These are phyloP conservation scores for Leucozona laternaria DNA, from an alignment of 2,888 invertebrate species.

Conservation along the genomic window DNA sequence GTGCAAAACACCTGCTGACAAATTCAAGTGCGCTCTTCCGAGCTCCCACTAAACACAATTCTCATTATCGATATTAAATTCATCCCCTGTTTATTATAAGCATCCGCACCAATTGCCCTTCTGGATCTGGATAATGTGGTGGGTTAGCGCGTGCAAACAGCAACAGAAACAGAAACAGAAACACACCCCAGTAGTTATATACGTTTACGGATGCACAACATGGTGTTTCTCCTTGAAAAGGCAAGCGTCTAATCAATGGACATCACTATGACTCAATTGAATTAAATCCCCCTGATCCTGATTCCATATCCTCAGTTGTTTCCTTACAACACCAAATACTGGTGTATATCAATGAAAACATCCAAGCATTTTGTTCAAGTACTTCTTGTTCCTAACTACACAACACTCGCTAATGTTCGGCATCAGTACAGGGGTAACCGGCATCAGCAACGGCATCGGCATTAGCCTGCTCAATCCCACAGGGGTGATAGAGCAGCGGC, in stretches of 20 bases:
- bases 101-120: slow-evolving; percentile 67
- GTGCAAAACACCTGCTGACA: slow-evolving; percentile 83
- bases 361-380: slow-evolving; percentile 69
- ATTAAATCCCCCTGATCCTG: slow-evolving; percentile 78
- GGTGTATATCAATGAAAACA: slow-evolving; percentile 72
- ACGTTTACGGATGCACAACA: slow-evolving; percentile 80
- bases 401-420: slow-evolving; percentile 49
- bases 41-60: slow-evolving; percentile 73
- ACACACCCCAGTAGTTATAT: slow-evolving; percentile 71
- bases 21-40: slow-evolving; percentile 81
- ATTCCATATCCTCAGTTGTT: slow-evolving; percentile 43
- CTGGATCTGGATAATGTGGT: slow-evolving; percentile 42
- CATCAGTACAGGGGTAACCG: slow-evolving; percentile 67
- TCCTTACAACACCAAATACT: slow-evolving; percentile 67
- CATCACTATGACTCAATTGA: slow-evolving; percentile 78
- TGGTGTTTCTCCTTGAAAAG: slow-evolving; percentile 75
- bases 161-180: slow-evolving; percentile 46
- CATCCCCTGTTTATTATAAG: slow-evolving; percentile 72
- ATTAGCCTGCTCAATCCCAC: slow-evolving; percentile 80
- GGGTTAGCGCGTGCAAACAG: slow-evolving; percentile 46
- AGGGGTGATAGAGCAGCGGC: slow-evolving; percentile 80
- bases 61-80: slow-evolving; percentile 76
- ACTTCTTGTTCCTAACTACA: slow-evolving; percentile 60
- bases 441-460: slow-evolving; percentile 76
- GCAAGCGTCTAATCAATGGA: slow-evolving; percentile 75